Conservation (phyloP, 2,888 invertebrate species). For the Brachypalpus laphriformis region DNA sequence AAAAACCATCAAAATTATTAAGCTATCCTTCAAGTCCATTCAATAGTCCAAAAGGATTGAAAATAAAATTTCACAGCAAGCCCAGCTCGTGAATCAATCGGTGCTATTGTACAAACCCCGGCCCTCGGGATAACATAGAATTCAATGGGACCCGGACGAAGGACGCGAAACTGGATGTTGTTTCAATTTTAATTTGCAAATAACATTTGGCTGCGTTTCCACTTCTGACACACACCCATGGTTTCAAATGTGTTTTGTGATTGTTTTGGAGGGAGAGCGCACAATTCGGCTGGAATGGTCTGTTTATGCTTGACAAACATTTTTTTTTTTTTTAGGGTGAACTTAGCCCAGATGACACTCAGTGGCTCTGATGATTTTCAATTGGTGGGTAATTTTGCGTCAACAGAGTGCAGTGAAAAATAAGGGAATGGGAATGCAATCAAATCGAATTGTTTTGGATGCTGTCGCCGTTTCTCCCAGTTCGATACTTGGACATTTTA, state of each 20-base stretch:
- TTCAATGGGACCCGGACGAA: neutral
- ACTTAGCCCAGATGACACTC: neutral
- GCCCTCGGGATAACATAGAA: neutral
- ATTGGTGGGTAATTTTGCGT: constrained; percentile 37
- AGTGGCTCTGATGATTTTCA: neutral
- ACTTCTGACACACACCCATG: neutral
- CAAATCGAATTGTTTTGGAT: constrained; percentile 40
- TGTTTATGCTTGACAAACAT: neutral
- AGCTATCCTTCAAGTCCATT: neutral
- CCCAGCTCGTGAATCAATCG: neutral
- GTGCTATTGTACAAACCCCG: neutral
- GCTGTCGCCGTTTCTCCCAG: neutral
- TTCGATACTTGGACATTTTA: constrained; percentile 5
- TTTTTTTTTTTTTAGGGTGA: neutral
- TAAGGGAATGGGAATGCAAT: constrained; percentile 33
- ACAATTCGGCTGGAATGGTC: neutral
- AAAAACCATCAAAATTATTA: too few species aligned
- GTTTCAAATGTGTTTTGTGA: neutral
- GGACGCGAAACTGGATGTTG: neutral
- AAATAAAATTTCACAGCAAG: neutral
- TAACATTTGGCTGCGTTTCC: neutral
- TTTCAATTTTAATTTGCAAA: neutral
- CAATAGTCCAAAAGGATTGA: neutral
- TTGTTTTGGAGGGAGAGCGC: neutral
- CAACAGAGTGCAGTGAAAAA: constrained; percentile 47